These are phyloP conservation scores for Hylia prasina DNA, from an alignment of 2,113 vertebrate genomes.

Conservation along the genomic window DNA sequence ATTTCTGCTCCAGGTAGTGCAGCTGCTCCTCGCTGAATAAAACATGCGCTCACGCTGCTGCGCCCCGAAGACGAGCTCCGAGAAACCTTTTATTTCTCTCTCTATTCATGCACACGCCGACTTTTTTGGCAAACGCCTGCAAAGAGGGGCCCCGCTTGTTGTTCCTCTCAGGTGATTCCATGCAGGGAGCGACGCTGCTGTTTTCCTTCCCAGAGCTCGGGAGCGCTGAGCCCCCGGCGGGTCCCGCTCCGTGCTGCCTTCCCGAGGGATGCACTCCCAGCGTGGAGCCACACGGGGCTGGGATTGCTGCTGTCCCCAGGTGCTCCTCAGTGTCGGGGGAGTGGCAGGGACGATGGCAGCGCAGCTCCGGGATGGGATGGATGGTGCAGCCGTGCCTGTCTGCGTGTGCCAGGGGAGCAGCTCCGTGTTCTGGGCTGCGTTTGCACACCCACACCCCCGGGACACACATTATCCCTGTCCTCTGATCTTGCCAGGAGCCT, in stretches of 20 bases:
- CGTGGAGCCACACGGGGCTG: fast-evolving
- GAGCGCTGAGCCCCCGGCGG: background rate
- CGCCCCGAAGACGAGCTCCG: slow-evolving; percentile 39
- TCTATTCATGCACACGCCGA: slow-evolving; percentile 33
- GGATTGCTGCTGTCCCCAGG: background rate
- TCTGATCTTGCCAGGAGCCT: background rate
- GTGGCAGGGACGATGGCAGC: fast-evolving
- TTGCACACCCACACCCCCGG: background rate
- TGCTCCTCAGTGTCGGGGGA: fast-evolving
- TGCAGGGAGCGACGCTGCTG: background rate
- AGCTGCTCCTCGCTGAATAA: slow-evolving; percentile 68
- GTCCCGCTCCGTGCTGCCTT: background rate
- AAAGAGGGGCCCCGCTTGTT: background rate
- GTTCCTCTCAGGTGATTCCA: background rate
- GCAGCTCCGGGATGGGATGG: fast-evolving
- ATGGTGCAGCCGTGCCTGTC: background rate
- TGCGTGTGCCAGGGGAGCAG: background rate
- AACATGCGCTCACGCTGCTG: slow-evolving; percentile 31
- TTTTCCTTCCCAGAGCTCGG: background rate
- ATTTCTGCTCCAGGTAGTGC: slow-evolving; percentile 65
- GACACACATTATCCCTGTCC: background rate
- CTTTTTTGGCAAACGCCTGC: slow-evolving; percentile 31
- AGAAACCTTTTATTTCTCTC: slow-evolving; percentile 62
- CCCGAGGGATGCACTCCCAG: background rate
- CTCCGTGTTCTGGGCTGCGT: background rate